These are phyloP conservation scores for Eupsilia transversa DNA, from an alignment of 2,888 invertebrate genomes.

Conservation along the genomic window DNA sequence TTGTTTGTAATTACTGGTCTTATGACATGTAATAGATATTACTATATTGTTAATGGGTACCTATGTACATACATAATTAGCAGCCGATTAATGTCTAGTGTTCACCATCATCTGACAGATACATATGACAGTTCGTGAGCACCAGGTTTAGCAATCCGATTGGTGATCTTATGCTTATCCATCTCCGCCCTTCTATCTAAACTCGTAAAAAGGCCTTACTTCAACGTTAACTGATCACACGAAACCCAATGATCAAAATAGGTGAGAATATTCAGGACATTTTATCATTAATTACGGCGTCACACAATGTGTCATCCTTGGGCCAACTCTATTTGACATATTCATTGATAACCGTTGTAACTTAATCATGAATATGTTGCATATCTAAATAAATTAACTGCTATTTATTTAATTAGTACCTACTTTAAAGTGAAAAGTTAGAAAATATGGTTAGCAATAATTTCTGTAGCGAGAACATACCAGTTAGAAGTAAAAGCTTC, in stretches of 20 bases:
- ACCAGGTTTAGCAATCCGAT: not conserved
- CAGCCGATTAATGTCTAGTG: too few species aligned
- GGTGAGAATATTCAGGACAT: accelerated
- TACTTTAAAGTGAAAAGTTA: conserved; percentile 28
- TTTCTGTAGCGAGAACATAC: conserved; percentile 36
- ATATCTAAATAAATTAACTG: not conserved
- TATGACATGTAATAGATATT: conserved; percentile 23
- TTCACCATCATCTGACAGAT: not conserved
- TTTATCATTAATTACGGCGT: not conserved
- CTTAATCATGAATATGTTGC: not conserved
- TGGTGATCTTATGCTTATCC: not conserved
- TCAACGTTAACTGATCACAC: not conserved
- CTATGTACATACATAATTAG: not conserved
- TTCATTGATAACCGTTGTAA: not conserved
- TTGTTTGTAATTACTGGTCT: conserved; percentile 24
- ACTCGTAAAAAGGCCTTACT: not conserved
- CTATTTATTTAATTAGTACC: conserved; percentile 1
- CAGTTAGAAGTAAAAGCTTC: conserved; percentile 39
- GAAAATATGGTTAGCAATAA: conserved; percentile 19
- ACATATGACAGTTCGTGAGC: not conserved
- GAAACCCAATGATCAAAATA: not conserved
- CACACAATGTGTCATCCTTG: conserved; percentile 16
- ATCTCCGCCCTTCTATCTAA: not conserved
- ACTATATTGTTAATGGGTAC: conserved; percentile 2
- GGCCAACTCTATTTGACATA: conserved; percentile 1